Percentiles rank a stretch among this genome's conserved stretches.
phyloP scores from a whole-genome alignment of 2,113 vertebrate species.

The Brachirus orientalis region DNA sequence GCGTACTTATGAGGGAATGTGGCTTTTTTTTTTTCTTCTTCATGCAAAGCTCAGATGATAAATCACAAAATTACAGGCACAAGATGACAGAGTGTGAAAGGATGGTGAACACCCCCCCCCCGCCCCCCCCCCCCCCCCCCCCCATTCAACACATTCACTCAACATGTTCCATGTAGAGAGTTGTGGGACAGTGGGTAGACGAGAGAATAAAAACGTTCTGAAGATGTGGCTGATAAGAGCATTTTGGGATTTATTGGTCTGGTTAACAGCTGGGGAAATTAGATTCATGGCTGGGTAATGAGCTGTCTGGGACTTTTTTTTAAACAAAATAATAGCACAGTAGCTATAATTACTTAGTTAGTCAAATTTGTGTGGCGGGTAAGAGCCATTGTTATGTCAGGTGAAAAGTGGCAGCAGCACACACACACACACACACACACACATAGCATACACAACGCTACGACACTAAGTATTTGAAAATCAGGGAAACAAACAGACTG shows the following conservation, averaged over 20 bases:
- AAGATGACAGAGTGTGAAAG: neutral
- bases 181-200: neutral
- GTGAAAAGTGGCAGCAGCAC: slow-evolving; percentile 35
- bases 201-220: slow-evolving; percentile 17
- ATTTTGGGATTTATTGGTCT: slow-evolving; percentile 4
- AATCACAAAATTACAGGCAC: neutral
- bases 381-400: slow-evolving; percentile 21
- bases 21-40: slow-evolving; percentile 7
- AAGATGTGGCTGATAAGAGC: slow-evolving; percentile 42
- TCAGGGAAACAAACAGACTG: slow-evolving; percentile 49
- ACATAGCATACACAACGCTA: too few species aligned
- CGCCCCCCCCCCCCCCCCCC: too few species aligned
- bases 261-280: neutral
- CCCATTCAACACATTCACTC: neutral
- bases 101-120: neutral
- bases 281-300: slow-evolving; percentile 2
- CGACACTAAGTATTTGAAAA: slow-evolving; percentile 24
- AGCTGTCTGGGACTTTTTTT: slow-evolving; percentile 18
- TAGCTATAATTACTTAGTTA: slow-evolving; percentile 1
- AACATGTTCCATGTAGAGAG: neutral
- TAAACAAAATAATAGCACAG: neutral
- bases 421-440: too few species aligned
- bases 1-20: neutral
- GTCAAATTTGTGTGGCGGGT: slow-evolving; percentile 5
- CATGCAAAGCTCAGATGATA: slow-evolving; percentile 3